Evolutionary conservation across 2,888 invertebrate species (phyloP).

Genomic region (Cheilosia urbana): DNA sequence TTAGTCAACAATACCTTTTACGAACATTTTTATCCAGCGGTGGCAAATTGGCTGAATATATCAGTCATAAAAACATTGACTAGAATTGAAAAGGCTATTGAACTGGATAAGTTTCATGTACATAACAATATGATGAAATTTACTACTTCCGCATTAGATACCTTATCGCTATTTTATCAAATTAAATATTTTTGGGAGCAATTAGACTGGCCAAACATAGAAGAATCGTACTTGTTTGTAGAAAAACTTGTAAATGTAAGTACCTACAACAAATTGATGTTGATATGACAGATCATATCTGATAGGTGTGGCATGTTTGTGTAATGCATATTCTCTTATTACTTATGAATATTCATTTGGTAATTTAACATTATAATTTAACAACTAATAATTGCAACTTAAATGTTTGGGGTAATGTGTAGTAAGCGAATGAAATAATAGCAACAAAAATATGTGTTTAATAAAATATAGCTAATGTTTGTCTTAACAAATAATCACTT

Average conservation of each 20-base stretch:
- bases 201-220: constrained; percentile 20
- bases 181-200: constrained; percentile 50
- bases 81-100: constrained; percentile 29
- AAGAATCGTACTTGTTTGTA: constrained; percentile 33
- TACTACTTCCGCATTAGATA: constrained; percentile 32
- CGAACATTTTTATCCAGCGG: constrained; percentile 23
- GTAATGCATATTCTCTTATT: no score
- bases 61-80: constrained; percentile 37
- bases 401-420: no score
- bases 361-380: no score
- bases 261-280: neutral
- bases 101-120: constrained; percentile 19
- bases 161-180: constrained; percentile 36
- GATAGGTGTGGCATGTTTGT: no score
- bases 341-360: no score
- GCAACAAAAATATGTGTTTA: no score
- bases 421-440: no score
- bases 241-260: constrained; percentile 37
- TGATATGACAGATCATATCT: no score
- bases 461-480: no score
- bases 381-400: no score
- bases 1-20: neutral
- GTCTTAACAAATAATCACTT: no score
- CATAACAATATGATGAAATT: constrained; percentile 16
- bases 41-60: constrained; percentile 36